phyloP scores from a whole-genome alignment of 1,140 invertebrate genomes.

The Andrena cerasifolii region DNA sequence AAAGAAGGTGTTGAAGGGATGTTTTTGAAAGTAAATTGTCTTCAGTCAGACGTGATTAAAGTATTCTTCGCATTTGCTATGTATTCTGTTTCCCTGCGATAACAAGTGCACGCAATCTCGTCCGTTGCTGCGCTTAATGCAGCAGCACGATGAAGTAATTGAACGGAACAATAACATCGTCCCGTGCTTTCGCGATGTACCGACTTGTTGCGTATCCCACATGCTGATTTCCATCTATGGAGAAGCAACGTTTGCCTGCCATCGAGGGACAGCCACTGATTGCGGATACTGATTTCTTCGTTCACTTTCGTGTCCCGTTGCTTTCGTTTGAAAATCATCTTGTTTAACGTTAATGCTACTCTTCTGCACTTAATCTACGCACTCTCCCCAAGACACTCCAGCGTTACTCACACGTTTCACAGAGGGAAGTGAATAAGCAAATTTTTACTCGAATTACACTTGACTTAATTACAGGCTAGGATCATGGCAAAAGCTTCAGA shows the following conservation, averaged over 20 bases:
- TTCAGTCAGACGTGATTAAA: not conserved
- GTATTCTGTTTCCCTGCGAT: not conserved
- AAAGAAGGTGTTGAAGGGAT: too few species aligned
- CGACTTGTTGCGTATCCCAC: constrained; percentile 47
- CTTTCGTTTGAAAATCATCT: not conserved
- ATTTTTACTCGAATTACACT: too few species aligned
- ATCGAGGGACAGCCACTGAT: constrained; percentile 2
- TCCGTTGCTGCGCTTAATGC: not conserved
- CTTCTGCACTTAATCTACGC: too few species aligned
- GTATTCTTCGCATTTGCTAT: too few species aligned
- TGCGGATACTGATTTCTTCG: not conserved
- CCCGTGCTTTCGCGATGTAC: constrained; percentile 12
- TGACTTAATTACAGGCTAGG: too few species aligned
- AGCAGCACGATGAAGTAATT: constrained; percentile 10
- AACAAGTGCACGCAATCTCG: not conserved
- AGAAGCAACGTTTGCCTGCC: constrained; percentile 14
- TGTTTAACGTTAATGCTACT: too few species aligned
- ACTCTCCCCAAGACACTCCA: too few species aligned
- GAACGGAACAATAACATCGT: constrained; percentile 23
- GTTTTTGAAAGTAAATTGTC: too few species aligned
- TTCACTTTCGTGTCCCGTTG: not conserved
- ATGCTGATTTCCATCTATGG: constrained; percentile 37
- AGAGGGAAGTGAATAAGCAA: too few species aligned
- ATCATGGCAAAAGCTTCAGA: too few species aligned
- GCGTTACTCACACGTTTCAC: too few species aligned